phyloP scores from a whole-genome alignment of 2,888 invertebrate genomes.

The Xiphydria camelus region DNA sequence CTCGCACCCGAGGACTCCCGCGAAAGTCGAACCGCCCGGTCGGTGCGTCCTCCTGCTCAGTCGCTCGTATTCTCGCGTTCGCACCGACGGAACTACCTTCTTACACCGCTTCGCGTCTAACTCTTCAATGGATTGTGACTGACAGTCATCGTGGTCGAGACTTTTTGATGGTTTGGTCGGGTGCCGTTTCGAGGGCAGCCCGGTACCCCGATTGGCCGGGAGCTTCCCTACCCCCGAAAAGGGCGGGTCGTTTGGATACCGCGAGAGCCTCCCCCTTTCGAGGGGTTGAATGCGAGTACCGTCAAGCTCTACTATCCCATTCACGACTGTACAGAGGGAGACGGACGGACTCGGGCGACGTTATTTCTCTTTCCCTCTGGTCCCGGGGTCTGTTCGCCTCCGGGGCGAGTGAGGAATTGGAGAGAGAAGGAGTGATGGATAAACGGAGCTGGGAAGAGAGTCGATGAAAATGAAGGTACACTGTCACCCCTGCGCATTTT shows the following conservation, averaged over 20 bases:
- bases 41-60: too few relatives aligned
- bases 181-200: conserved; percentile 24
- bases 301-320: not conserved
- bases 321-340: too few relatives aligned
- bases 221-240: conserved; percentile 37
- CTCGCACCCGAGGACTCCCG: too few relatives aligned
- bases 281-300: conserved; percentile 15
- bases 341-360: too few relatives aligned
- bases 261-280: conserved; percentile 20
- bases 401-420: too few relatives aligned
- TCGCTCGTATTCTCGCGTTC: too few relatives aligned
- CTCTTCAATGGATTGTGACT: conserved; percentile 41
- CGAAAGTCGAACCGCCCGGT: too few relatives aligned
- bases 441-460: too few relatives aligned
- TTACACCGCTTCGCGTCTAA: conserved; percentile 15
- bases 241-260: conserved; percentile 40
- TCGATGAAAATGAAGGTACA: conserved; percentile 1
- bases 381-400: too few relatives aligned
- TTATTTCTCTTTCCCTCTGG: too few relatives aligned
- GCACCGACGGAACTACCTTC: too few relatives aligned
- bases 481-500: not conserved
- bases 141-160: conserved; percentile 40
- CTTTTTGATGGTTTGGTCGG: conserved; percentile 42
- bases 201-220: conserved; percentile 34
- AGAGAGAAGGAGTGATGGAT: too few relatives aligned